These are phyloP conservation scores for Myrmecobius fasciatus DNA, from an alignment of 2,113 vertebrate species.

Conservation along the genomic window DNA sequence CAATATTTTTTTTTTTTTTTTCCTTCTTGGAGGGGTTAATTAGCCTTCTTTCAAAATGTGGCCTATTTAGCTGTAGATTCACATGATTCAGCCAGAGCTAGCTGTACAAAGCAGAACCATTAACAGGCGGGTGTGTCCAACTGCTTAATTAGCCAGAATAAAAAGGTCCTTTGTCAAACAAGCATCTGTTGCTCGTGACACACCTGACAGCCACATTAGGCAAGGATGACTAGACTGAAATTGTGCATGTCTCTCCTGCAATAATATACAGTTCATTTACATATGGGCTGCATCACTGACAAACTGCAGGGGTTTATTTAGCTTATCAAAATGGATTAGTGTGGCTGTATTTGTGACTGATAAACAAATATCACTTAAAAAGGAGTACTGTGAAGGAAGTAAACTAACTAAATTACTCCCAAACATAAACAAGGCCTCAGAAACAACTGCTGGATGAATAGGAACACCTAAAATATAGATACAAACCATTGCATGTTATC, in stretches of 20 bases:
- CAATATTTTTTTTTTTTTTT: constrained; percentile 79
- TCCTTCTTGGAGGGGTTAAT: constrained; percentile 82
- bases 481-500: neutral
- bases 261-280: constrained; percentile 72
- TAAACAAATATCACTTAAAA: constrained; percentile 78
- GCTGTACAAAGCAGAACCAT: constrained; percentile 80
- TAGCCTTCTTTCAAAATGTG: constrained; percentile 83
- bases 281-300: constrained; percentile 60
- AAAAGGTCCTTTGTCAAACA: constrained; percentile 84
- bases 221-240: constrained; percentile 81
- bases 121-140: constrained; percentile 83
- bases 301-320: constrained; percentile 75
- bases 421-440: constrained; percentile 66
- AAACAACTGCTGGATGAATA: constrained; percentile 52
- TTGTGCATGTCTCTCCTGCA: constrained; percentile 72
- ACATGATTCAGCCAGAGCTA: constrained; percentile 75
- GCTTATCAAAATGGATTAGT: constrained; percentile 75
- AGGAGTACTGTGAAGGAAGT: constrained; percentile 63
- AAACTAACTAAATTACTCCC: constrained; percentile 66
- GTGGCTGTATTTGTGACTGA: constrained; percentile 68
- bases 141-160: constrained; percentile 86
- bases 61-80: constrained; percentile 82
- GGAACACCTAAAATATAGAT: neutral
- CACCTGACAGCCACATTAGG: constrained; percentile 84
- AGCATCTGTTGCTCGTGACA: constrained; percentile 84